A percentile compares a stretch with the other conserved stretches of the same genome.
Conservation (phyloP, 2,797 vertebrate genomes). For the Lutjanus campechanus region DNA sequence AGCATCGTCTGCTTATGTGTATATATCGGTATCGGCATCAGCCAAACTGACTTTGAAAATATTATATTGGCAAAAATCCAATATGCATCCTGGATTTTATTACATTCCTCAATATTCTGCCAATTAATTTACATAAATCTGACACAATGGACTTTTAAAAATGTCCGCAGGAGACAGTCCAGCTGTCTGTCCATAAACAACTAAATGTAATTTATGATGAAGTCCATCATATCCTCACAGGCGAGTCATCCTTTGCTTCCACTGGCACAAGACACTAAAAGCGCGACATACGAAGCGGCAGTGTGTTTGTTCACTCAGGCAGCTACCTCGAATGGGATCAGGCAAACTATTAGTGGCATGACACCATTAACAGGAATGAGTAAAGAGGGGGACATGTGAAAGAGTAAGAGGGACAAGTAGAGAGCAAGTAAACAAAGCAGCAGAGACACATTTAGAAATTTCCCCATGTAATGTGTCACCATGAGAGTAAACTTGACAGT, state of each 20-base stretch:
- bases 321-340: constrained; percentile 22
- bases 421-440: constrained; percentile 43
- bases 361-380: constrained; percentile 44
- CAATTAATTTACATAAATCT: too few relatives aligned
- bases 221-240: background rate
- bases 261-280: background rate
- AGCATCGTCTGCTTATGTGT: too few relatives aligned
- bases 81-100: too few relatives aligned
- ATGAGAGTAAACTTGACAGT: constrained; percentile 40
- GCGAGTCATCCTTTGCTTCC: background rate
- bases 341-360: constrained; percentile 29
- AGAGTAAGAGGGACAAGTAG: background rate
- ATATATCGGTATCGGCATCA: too few relatives aligned
- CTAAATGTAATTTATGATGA: background rate
- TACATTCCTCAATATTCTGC: too few relatives aligned
- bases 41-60: too few relatives aligned
- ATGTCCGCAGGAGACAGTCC: background rate
- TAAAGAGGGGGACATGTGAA: constrained; percentile 17
- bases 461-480: constrained; percentile 35
- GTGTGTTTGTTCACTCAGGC: constrained; percentile 32
- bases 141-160: too few relatives aligned
- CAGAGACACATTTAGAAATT: constrained; percentile 48
- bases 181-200: background rate
- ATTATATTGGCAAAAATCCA: too few relatives aligned
- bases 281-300: constrained; percentile 22